A percentile compares a stretch with the other conserved stretches of the same genome.
phyloP scores from a whole-genome alignment of 2,797 vertebrate genomes.

The Muscicapa striata region DNA sequence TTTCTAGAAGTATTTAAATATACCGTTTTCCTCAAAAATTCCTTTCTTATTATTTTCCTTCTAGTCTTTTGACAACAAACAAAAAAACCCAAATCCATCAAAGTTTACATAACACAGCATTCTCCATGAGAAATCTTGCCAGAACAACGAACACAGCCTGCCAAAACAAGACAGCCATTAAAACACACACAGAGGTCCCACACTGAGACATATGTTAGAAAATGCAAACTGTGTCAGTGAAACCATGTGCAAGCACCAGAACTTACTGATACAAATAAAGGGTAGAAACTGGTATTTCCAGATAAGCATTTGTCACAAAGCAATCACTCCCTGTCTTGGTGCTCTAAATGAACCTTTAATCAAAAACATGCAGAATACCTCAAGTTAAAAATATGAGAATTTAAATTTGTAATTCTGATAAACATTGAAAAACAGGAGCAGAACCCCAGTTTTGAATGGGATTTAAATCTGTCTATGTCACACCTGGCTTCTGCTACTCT shows the following conservation, averaged over 20 bases:
- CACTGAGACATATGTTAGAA: constrained; percentile 33
- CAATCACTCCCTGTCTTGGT: not conserved
- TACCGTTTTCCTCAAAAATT: not conserved
- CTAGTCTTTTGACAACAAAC: not conserved
- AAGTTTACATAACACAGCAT: constrained; percentile 6
- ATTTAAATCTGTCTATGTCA: rapidly evolving
- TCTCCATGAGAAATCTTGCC: constrained; percentile 12
- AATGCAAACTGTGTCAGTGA: constrained; percentile 20
- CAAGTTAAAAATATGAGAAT: not conserved
- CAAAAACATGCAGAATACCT: not conserved
- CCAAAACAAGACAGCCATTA: constrained; percentile 43
- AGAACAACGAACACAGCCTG: not conserved
- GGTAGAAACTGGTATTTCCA: not conserved
- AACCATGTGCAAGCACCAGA: not conserved
- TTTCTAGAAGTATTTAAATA: not conserved
- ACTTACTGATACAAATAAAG: not conserved
- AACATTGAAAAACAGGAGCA: not conserved
- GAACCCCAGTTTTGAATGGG: not conserved
- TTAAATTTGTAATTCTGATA: not conserved
- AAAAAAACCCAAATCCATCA: not conserved
- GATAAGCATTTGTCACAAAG: not conserved
- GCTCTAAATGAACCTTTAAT: not conserved
- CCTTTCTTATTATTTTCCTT: not conserved
- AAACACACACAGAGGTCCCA: constrained; percentile 26
- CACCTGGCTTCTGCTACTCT: not conserved